Percentiles rank a stretch among this genome's conserved stretches.
phyloP scores from a whole-genome alignment of 2,113 vertebrate genomes.

The Erythrolamprus reginae region DNA sequence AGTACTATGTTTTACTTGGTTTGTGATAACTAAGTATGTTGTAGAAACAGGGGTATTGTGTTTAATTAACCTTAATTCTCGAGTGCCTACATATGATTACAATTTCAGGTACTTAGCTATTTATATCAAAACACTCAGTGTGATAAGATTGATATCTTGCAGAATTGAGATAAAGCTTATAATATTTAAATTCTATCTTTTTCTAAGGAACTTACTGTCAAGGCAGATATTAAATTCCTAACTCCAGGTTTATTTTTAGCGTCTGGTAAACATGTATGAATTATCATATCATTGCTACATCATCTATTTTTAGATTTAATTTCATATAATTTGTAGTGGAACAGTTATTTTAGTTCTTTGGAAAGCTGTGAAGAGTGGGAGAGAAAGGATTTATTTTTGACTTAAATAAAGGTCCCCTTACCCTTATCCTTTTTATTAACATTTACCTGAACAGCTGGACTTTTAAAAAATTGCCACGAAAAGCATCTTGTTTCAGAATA shows the following conservation, averaged over 20 bases:
- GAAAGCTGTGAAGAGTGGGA: background rate
- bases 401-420: background rate
- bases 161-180: background rate
- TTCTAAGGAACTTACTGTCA: background rate
- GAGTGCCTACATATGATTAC: background rate
- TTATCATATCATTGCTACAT: background rate
- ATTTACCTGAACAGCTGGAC: background rate
- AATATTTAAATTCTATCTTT: background rate
- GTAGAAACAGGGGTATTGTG: background rate
- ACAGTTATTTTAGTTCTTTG: background rate
- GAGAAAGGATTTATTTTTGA: background rate
- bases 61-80: background rate
- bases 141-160: background rate
- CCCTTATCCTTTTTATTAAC: background rate
- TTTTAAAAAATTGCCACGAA: background rate
- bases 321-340: background rate
- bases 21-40: background rate
- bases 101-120: background rate
- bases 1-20: background rate
- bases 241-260: background rate
- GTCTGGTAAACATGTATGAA: background rate
- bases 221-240: background rate
- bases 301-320: background rate
- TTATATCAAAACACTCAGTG: background rate
- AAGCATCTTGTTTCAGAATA: background rate